Percentiles rank a stretch among this genome's conserved stretches.
Conservation (phyloP, 2,113 vertebrate species). For the Pongo abelii region DNA sequence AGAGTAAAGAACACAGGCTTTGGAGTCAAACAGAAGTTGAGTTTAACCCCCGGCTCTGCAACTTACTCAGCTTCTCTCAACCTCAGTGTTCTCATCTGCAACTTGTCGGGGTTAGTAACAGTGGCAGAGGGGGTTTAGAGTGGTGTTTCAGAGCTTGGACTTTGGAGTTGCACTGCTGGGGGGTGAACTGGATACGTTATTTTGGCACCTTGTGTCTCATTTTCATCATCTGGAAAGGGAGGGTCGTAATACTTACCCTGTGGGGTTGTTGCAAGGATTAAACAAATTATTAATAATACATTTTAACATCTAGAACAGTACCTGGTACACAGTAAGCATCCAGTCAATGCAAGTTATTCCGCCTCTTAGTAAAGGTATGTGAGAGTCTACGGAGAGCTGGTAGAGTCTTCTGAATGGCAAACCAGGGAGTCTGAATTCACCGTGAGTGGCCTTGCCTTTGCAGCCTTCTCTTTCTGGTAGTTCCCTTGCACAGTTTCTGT, state of each 20-base stretch:
- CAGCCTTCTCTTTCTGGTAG: neutral
- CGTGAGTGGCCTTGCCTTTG: neutral
- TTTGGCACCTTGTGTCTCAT: neutral
- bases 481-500: neutral
- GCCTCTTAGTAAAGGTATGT: neutral
- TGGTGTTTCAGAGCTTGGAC: neutral
- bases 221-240: neutral
- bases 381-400: neutral
- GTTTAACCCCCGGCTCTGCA: too few species aligned
- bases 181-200: neutral
- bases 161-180: neutral
- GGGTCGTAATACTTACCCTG: neutral
- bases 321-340: neutral
- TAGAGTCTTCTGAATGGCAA: neutral
- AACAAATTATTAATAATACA: neutral
- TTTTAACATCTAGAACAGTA: neutral
- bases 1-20: neutral
- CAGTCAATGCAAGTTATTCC: neutral
- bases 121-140: neutral
- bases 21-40: neutral
- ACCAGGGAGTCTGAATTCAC: neutral
- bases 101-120: too few species aligned
- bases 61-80: neutral
- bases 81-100: neutral
- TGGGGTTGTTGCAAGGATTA: neutral